Evolutionary conservation across 2,797 vertebrate species (phyloP).

Genomic region (Pipistrellus pipistrellus): DNA sequence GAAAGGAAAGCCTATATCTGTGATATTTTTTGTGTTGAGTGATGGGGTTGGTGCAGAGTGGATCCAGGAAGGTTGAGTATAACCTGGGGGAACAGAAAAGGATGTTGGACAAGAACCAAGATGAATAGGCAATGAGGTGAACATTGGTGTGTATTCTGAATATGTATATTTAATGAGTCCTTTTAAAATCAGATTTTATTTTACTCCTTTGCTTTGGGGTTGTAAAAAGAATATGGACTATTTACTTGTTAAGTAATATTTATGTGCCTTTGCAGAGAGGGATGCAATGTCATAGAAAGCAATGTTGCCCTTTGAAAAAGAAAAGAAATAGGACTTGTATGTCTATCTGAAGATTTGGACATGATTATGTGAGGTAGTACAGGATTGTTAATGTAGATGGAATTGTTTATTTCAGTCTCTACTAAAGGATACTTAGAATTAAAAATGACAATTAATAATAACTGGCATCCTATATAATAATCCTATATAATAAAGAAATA

Average conservation of each 20-base stretch:
- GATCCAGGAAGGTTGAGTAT: background rate
- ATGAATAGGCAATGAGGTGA: background rate
- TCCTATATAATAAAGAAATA: too few species aligned
- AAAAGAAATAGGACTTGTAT: background rate
- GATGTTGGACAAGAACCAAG: background rate
- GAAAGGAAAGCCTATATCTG: background rate
- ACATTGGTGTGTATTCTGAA: background rate
- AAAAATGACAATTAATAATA: conserved; percentile 11
- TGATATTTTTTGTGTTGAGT: background rate
- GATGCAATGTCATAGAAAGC: background rate
- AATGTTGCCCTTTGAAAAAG: background rate
- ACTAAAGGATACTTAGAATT: background rate
- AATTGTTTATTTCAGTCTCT: conserved; percentile 35
- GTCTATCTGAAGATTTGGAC: background rate
- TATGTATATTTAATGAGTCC: background rate
- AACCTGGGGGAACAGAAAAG: background rate
- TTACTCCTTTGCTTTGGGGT: background rate
- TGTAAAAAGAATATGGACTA: background rate
- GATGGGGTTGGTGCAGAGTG: background rate
- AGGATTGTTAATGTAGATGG: background rate
- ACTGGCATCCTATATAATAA: background rate
- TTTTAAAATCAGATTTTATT: conserved; percentile 39
- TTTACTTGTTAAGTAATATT: background rate
- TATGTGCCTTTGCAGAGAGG: background rate
- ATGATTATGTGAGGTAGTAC: background rate